A percentile compares a stretch with the other conserved stretches of the same genome.
Conservation (phyloP, 2,888 invertebrate species). For the Terebella lapidaria region DNA sequence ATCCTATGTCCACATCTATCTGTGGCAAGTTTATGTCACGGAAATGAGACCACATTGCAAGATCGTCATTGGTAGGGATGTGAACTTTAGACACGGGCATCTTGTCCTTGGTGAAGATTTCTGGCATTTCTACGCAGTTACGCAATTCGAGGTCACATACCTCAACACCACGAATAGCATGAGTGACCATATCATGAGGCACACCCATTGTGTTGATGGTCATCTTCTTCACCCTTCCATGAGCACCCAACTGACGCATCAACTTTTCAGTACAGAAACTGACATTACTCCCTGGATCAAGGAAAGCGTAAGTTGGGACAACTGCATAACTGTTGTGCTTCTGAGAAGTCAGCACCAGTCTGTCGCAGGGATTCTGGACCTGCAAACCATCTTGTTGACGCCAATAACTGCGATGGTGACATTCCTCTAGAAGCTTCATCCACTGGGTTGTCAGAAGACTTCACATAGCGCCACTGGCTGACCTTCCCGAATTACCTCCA, state of each 20-base stretch:
- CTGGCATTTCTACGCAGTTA: background rate
- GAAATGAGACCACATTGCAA: background rate
- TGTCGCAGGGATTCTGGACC: background rate
- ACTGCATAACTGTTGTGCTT: no score
- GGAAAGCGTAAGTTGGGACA: background rate
- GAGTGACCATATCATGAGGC: background rate
- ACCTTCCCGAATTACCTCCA: no score
- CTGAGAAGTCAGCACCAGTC: no score
- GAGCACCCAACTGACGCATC: background rate
- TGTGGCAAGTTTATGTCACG: background rate
- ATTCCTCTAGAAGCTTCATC: no score
- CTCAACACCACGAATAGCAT: background rate
- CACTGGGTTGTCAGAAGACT: no score
- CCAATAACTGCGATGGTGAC: no score
- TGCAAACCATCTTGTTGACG: no score
- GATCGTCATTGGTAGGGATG: background rate
- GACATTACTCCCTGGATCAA: background rate
- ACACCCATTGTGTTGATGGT: background rate
- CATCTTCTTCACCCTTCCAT: background rate
- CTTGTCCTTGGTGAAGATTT: background rate
- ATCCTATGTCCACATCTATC: background rate
- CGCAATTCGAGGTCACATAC: background rate
- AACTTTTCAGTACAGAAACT: background rate
- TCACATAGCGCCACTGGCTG: no score
- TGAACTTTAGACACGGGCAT: background rate